Base-by-base conservation (phyloP, 2,888 invertebrate species). In the Agonopterix subpropinquella region DNA sequence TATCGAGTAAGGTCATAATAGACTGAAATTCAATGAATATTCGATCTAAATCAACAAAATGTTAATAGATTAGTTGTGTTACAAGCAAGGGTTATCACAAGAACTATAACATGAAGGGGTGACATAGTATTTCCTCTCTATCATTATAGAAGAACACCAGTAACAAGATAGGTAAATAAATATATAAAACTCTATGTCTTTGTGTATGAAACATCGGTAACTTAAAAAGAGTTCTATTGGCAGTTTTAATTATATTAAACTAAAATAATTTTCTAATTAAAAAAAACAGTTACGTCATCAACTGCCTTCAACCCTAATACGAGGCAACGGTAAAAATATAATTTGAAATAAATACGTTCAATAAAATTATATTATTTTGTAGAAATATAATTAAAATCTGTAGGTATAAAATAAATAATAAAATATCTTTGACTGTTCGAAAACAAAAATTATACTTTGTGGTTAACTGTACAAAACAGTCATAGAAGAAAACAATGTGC, bases 41-140 rank as follows among this genome's bases (percentile, higher is more conserved):
- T 42, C 61, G 61, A 62, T 67, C 61, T 65, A 67, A 61, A 64
- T 67, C 65, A 70, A 69, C 62, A 65, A 61, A 61, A 68, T 73
- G 80, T 86, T 86, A 85, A 77, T 79, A 61, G 54, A 80, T 89
- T 89, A 89, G 89, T 89, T 73, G 57, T 82, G 88, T 89, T 89
- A 89, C 89, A 89, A 89, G 89, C 89, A 83, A 86, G 81, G 89
- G 87, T 85, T 86, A 85, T 77, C 73, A 84, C 82, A 79, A 77
- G 65, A 73, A 77, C 67, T 70, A 72, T 62, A 68, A 66, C 67
- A 65, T 65, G 75, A 68, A 60, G 51, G 70, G 67, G 63, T 11
- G n/a, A 39, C n/a, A 59, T 69, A 28, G 64, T 67, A 65, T 52
- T 52, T 56, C 52, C 55, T 67, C 53, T 56, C 64, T 65, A 69